Evolutionary conservation across 2,888 invertebrate genomes (phyloP), one percentile per base, ranked within the genome.

Genomic region (Sericinus montela): DNA sequence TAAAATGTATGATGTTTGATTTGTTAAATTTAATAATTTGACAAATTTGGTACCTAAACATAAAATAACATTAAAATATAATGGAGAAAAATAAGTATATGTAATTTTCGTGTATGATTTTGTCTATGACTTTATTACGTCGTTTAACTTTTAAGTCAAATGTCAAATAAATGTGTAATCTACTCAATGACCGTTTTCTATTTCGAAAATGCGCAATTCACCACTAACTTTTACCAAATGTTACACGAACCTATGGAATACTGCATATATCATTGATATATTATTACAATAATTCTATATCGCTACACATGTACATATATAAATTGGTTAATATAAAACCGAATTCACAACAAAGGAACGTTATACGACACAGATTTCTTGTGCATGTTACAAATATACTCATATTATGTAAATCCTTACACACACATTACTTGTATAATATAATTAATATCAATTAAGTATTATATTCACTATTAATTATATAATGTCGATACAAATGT

Each of bases 331-430:
- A 19, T 3, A 78, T 80, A 82, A 72, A 79, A 84, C 76, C 72
- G 63, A 70, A 72, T 74, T 70, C 67, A 73, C 72, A 76, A 77
- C 75, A 81, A 78, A 85, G 81, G 77, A 86, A 86, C 77, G 75
- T 77, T 76, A 54, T 69, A 84, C 83, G 72, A 85, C 84, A 87
- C 65, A 72, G 65, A 74, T 63, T 65, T 67, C 59, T 68, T 69
- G 63, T 71, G 71, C 66, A 68, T 65, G 65, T 68, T 65, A 68
- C 60, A 67, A 58, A 59, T 67, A 62, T 60, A n/a, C n/a, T n/a
- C n/a, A n/a, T n/a, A 59, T 62, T 62, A 67, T 72, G 75, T 64
- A 68, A 72, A 75, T 62, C 63, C 65, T 42, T 42, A 35, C 37
- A 68, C 62, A 68, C 69, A 65, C 58, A 64, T 65, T 65, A 69